These are phyloP conservation scores for Caenorhabditis virilis DNA, from an alignment of 2,888 invertebrate species.

Conservation along the genomic window DNA sequence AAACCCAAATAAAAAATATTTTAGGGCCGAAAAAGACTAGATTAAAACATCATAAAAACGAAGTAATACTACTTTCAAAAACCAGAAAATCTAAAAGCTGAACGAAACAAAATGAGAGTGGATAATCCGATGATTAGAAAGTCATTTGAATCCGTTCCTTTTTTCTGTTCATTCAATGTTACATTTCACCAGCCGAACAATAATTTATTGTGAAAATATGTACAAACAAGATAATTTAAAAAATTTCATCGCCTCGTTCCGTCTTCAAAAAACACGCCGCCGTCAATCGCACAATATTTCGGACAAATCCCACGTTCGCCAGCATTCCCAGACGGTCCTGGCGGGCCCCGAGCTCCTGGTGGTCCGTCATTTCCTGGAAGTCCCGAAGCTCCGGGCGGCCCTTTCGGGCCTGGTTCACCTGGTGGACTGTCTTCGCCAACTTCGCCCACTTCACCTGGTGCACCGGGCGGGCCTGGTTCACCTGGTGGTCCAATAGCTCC, in stretches of 20 bases:
- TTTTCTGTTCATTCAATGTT: too few relatives aligned
- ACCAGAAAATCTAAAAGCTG: too few relatives aligned
- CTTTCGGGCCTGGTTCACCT: constrained; percentile 36
- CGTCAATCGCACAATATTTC: constrained; percentile 40
- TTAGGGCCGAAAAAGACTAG: too few relatives aligned
- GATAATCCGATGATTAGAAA: too few relatives aligned
- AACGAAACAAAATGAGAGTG: too few relatives aligned
- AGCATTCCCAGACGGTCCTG: constrained; percentile 42
- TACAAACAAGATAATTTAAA: too few relatives aligned
- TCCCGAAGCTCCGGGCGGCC: constrained; percentile 26
- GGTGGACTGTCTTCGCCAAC: constrained; percentile 33
- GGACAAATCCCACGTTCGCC: constrained; percentile 41
- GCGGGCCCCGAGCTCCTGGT: constrained; percentile 42
- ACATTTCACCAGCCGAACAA: too few relatives aligned
- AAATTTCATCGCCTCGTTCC: constrained; percentile 22
- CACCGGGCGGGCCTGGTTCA: constrained; percentile 26
- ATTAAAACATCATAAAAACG: too few relatives aligned
- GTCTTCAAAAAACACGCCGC: constrained; percentile 40
- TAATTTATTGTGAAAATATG: background rate
- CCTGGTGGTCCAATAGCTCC: constrained; percentile 44
- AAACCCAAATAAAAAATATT: too few relatives aligned
- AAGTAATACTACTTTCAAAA: too few relatives aligned
- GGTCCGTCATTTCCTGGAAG: constrained; percentile 37
- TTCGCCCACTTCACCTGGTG: constrained; percentile 35
- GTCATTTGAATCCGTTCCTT: too few relatives aligned